A percentile compares a stretch with the other conserved stretches of the same genome.
Evolutionary conservation across 2,888 invertebrate species (phyloP).

Genomic region (Xylota segnis): DNA sequence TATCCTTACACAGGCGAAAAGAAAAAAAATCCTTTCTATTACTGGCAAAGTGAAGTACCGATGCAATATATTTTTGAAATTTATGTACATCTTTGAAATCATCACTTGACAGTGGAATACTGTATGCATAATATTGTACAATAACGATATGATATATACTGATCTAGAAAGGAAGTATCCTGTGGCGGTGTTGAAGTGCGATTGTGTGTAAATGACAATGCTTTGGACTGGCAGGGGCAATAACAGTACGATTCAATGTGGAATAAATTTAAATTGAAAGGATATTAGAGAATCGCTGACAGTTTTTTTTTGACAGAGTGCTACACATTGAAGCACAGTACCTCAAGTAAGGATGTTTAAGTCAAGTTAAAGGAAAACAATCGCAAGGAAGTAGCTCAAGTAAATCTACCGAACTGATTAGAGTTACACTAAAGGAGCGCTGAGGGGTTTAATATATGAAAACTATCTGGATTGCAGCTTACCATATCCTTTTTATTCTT

Average conservation of each 20-base stretch:
- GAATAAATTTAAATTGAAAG: not conserved
- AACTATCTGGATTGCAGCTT: no score
- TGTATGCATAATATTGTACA: conserved; percentile 37
- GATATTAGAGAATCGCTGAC: not conserved
- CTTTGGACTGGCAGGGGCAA: not conserved
- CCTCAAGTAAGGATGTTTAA: no score
- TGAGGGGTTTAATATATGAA: no score
- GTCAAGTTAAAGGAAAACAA: no score
- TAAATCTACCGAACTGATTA: no score
- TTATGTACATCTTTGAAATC: conserved; percentile 38
- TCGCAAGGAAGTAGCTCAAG: no score
- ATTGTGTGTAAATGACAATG: not conserved
- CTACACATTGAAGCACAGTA: no score
- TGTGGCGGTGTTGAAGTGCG: conserved; percentile 9
- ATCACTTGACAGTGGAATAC: conserved; percentile 39
- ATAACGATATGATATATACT: not conserved
- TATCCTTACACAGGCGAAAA: conserved; percentile 15
- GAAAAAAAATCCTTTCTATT: conserved; percentile 2
- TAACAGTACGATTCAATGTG: not conserved
- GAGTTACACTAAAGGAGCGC: no score
- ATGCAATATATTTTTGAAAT: conserved; percentile 53
- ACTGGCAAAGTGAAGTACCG: conserved; percentile 15
- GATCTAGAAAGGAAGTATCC: conserved; percentile 12
- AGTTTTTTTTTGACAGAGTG: no score
- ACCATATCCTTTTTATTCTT: no score